phyloP scores from a whole-genome alignment of 1,140 invertebrate species.

The Dendroctonus ponderosae region DNA sequence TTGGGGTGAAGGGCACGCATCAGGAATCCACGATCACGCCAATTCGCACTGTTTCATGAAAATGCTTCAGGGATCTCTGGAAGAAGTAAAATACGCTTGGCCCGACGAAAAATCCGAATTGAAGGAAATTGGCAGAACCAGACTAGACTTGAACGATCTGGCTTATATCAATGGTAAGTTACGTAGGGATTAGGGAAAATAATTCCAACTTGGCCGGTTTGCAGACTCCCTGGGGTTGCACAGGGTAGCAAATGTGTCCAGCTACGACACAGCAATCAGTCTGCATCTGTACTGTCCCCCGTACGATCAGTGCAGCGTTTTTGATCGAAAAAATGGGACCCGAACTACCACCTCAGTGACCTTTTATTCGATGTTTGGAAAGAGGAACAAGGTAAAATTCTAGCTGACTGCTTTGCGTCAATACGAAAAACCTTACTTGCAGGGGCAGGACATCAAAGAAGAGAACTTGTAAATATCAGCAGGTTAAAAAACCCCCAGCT shows the following conservation, averaged over 20 bases:
- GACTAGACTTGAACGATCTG: conserved; percentile 73
- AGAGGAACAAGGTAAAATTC: conserved; percentile 52
- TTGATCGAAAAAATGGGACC: conserved; percentile 88
- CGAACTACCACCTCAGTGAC: conserved; percentile 69
- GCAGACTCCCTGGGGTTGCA: conserved; percentile 91
- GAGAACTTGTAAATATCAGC: neutral
- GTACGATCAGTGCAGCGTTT: conserved; percentile 83
- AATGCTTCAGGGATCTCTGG: conserved; percentile 69
- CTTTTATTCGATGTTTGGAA: conserved; percentile 88
- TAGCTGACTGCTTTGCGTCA: neutral
- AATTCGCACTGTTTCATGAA: conserved; percentile 98
- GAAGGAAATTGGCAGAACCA: conserved; percentile 62
- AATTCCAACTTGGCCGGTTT: conserved; percentile 10
- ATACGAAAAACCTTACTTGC: neutral
- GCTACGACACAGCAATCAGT: conserved; percentile 83
- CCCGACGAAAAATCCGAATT: conserved; percentile 59
- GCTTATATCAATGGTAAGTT: conserved; percentile 93
- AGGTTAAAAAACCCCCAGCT: neutral
- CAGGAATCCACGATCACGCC: conserved; percentile 94
- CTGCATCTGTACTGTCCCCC: conserved; percentile 96
- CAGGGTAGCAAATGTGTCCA: conserved; percentile 91
- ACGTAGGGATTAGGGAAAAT: too few species aligned
- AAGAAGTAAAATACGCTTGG: conserved; percentile 75
- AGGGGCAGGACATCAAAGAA: neutral
- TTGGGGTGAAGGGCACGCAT: conserved; percentile 94